These are phyloP conservation scores for Trematocara zebra DNA, from an alignment of 2,113 vertebrate species.

Conservation along the genomic window DNA sequence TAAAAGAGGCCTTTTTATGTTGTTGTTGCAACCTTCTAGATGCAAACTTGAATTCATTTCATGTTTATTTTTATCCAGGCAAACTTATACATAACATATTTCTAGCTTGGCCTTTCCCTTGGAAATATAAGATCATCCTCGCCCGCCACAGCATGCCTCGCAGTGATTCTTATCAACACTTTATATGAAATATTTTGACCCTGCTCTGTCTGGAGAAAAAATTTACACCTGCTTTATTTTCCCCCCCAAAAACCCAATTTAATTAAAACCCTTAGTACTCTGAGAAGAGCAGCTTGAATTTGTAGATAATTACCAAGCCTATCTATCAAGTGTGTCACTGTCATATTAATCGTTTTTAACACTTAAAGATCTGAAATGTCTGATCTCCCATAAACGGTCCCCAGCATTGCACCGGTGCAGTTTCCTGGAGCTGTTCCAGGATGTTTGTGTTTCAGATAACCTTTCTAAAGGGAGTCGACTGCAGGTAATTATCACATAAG, in stretches of 20 bases:
- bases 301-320: not conserved
- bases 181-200: not conserved
- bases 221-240: not conserved
- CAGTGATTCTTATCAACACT: conserved; percentile 6
- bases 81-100: not conserved
- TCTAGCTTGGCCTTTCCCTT: not conserved
- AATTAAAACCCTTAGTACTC: not conserved
- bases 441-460: conserved; percentile 20
- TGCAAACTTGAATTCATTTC: conserved; percentile 32
- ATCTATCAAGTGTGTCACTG: not conserved
- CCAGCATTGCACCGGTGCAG: not conserved
- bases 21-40: conserved; percentile 7
- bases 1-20: conserved; percentile 6
- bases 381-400: not conserved
- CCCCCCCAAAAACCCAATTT: not conserved
- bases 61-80: not conserved
- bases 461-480: conserved; percentile 36
- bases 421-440: conserved; percentile 32
- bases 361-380: not conserved
- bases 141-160: not conserved
- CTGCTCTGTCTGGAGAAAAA: not conserved
- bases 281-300: not conserved
- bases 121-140: not conserved
- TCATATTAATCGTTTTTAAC: not conserved
- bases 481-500: conserved; percentile 43